Evolutionary conservation across 2,888 invertebrate species (phyloP).

Genomic region (Hyalella azteca): DNA sequence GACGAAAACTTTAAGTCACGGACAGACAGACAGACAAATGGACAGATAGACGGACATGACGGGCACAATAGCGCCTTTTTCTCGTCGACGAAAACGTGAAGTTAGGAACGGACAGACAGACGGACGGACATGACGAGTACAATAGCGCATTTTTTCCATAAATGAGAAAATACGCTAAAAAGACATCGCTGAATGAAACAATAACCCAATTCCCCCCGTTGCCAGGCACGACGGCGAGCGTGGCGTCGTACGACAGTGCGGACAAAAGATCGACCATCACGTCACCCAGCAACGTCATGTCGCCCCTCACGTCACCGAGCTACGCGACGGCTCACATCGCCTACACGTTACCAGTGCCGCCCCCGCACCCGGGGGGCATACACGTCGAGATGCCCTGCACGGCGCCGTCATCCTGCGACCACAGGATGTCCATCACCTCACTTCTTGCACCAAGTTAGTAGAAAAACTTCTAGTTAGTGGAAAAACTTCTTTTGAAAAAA

Average conservation of each 20-base stretch:
- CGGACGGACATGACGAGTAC: too few relatives aligned
- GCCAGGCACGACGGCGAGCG: slow-evolving; percentile 52
- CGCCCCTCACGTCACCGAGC: slow-evolving; percentile 51
- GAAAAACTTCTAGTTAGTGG: too few relatives aligned
- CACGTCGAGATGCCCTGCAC: background rate
- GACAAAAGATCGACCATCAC: slow-evolving; percentile 51
- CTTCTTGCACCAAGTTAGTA: slow-evolving; percentile 42
- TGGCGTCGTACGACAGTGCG: slow-evolving; percentile 55
- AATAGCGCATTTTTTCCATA: too few relatives aligned
- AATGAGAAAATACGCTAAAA: too few relatives aligned
- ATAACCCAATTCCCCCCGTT: background rate
- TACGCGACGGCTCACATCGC: slow-evolving; percentile 47
- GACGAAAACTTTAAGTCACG: too few relatives aligned
- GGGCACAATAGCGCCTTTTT: too few relatives aligned
- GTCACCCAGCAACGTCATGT: slow-evolving; percentile 52
- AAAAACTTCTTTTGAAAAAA: too few relatives aligned
- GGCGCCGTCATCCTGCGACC: slow-evolving; percentile 51
- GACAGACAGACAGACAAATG: too few relatives aligned
- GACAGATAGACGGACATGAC: too few relatives aligned
- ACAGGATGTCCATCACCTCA: slow-evolving; percentile 45
- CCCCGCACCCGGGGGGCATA: slow-evolving; percentile 11
- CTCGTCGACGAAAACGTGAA: too few relatives aligned
- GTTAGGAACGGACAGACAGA: too few relatives aligned
- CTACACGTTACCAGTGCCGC: slow-evolving; percentile 53
- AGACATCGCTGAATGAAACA: background rate